Percentiles rank a stretch among this genome's conserved stretches.
These are phyloP conservation scores for Psittacula cyanocephala DNA, from an alignment of 2,113 vertebrate genomes.

Conservation along the genomic window DNA sequence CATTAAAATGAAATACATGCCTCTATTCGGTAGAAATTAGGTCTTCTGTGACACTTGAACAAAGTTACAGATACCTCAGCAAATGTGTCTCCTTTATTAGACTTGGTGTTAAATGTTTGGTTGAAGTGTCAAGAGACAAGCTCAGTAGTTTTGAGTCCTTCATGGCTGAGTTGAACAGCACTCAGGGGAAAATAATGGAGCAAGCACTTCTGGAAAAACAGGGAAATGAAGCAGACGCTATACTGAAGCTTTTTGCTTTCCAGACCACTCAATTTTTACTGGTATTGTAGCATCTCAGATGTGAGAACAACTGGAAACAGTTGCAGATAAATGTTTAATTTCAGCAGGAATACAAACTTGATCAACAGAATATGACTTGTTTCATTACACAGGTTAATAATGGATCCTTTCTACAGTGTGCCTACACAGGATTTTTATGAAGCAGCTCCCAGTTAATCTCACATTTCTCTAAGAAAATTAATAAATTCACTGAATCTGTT, in stretches of 20 bases:
- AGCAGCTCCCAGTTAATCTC: background rate
- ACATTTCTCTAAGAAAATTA: background rate
- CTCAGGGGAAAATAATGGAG: background rate
- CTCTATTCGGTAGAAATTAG: background rate
- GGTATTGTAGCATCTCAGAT: background rate
- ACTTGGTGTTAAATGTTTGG: background rate
- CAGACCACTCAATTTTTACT: background rate
- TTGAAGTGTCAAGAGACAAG: rapidly evolving
- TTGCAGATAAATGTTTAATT: background rate
- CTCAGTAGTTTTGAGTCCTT: background rate
- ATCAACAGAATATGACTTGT: background rate
- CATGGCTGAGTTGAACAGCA: background rate
- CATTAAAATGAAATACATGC: background rate
- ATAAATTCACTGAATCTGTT: background rate
- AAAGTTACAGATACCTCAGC: background rate
- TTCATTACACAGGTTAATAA: background rate
- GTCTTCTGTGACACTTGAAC: background rate
- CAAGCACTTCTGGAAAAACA: background rate
- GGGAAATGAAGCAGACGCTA: background rate
- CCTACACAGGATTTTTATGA: background rate
- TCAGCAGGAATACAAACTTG: background rate
- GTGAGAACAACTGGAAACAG: background rate
- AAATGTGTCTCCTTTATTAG: background rate
- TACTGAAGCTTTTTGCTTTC: background rate
- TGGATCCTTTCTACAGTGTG: background rate